Base-by-base conservation (phyloP, 2,888 invertebrate genomes). In the Hymenopus coronatus region DNA sequence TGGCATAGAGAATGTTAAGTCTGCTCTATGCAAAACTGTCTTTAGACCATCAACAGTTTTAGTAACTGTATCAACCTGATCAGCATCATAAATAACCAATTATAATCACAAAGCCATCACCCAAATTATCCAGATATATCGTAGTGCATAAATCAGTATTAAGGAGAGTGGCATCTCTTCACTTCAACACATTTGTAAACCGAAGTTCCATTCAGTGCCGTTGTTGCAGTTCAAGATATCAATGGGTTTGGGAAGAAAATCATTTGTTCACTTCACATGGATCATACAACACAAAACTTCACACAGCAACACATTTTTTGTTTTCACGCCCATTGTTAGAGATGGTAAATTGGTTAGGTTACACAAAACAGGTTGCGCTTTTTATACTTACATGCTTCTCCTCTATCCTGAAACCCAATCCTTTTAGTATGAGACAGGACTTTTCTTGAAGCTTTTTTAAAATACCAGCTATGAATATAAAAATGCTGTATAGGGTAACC, bases 381-480 rank as follows among this genome's bases (percentile, higher is more conserved):
- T 28, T 87, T 33, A 87, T 87, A 87, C 87, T 82, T 87, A 87
- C 87, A 87, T 82, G 87, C 82, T 82, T 87, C 33, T 33, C 28
- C 82, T 25, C n/a, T 40, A 82, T 33, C 9, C n/a, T 87, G 87
- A 33, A 87, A 87, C 87, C 87, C 27, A 87, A 87, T 82, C 25
- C 82, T 87, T 33, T 12, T 27, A 87, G 40, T 87, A 87, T 33
- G 4, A 82, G 33, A 28, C n/a, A 87, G 82, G 82, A 30, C 28
- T 82, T 82, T 15, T 87, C 33, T 87, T 87, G 87, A n/a, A 87
- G 40, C 40, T n/a, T 33, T 87, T 87, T 87, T 30, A 87, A 70
- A 82, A 46, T 28, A 28, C 33, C 82, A 40, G 82, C 15, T n/a
- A 87, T 25, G 82, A 87, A 82, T 40, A 87, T 30, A 33, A 87